Base-by-base conservation (phyloP, 2,113 vertebrate genomes). In the Nannobrachium achirus region DNA sequence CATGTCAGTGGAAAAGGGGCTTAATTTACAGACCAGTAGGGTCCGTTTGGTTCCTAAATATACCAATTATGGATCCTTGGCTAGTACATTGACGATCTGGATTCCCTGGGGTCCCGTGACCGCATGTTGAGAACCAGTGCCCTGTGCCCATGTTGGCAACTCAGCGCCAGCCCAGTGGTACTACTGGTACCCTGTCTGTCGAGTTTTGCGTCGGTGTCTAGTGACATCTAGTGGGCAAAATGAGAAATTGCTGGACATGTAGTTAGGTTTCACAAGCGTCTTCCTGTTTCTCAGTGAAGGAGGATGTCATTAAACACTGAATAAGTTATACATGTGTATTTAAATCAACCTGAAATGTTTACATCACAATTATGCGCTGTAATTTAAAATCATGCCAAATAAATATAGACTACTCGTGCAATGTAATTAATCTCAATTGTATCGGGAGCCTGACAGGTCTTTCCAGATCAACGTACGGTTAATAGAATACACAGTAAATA, bases 141-240 rank as follows among this genome's bases (percentile, higher is more conserved):
- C n/a, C n/a, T n/a, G n/a, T n/a, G n/a, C n/a, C n/a, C n/a, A n/a
- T n/a, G n/a, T n/a, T n/a, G n/a, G n/a, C n/a, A n/a, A n/a, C n/a
- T n/a, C n/a, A n/a, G n/a, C n/a, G n/a, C n/a, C n/a, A n/a, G n/a
- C n/a, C n/a, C n/a, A n/a, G n/a, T n/a, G n/a, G n/a, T n/a, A n/a
- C n/a, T n/a, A n/a, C n/a, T 33, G 25, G 25, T 25, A 25, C 25
- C 25, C 25, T 25, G 25, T 25, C 16, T 61, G 18, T 1, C 3
- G 5, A 25, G 20, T 9, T 0, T n/a, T 63, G 33, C 11, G 19
- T 60, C 33, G 14, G 64, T 56, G 16, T 59, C 8, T 53, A 51
- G 68, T 48, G 79, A 56, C 89, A 78, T 56, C 86, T 89, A 83
- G 76, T 6, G 87, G 66, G 57, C 2, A 56, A 2, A 63, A 6